Conservation (phyloP, 2,888 invertebrate genomes). For the Tachina lurida region DNA sequence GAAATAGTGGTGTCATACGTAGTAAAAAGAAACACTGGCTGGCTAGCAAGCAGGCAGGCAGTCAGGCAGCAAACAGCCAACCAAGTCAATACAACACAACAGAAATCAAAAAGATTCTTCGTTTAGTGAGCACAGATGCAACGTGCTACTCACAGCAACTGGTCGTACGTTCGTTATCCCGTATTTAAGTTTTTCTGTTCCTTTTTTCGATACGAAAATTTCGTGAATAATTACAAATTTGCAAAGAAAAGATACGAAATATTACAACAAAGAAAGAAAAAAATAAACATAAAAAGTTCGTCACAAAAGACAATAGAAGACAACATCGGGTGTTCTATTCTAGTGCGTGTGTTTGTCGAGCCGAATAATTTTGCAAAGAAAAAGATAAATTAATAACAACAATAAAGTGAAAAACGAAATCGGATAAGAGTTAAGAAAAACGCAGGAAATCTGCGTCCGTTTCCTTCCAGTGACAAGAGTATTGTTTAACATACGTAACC, state of each 20-base stretch:
- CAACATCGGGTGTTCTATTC: constrained; percentile 45
- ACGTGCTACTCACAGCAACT: constrained; percentile 78
- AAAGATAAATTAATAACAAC: constrained; percentile 15
- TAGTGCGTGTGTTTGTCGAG: constrained; percentile 30
- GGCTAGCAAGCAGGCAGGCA: constrained; percentile 38
- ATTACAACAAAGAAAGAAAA: constrained; percentile 29
- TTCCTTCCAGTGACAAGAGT: constrained; percentile 60
- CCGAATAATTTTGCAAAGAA: neutral
- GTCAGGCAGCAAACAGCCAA: constrained; percentile 65
- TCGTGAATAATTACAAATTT: constrained; percentile 29
- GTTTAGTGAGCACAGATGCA: constrained; percentile 77
- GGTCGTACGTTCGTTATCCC: constrained; percentile 74
- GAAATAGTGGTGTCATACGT: constrained; percentile 42
- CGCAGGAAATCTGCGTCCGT: constrained; percentile 49
- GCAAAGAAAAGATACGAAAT: constrained; percentile 10
- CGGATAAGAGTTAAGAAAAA: constrained; percentile 38
- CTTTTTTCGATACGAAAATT: constrained; percentile 41
- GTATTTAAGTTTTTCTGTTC: constrained; percentile 19
- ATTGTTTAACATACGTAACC: constrained; percentile 65
- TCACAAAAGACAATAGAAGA: constrained; percentile 49
- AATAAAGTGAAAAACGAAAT: constrained; percentile 25
- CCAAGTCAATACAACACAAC: constrained; percentile 73
- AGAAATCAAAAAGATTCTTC: constrained; percentile 77
- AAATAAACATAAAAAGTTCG: constrained; percentile 6
- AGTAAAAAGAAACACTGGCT: constrained; percentile 25